A percentile compares a stretch with the other conserved stretches of the same genome.
These are phyloP conservation scores for Dendronephthya gigantea DNA, from an alignment of 64 coral and sea anemone genomes.

Conservation along the genomic window DNA sequence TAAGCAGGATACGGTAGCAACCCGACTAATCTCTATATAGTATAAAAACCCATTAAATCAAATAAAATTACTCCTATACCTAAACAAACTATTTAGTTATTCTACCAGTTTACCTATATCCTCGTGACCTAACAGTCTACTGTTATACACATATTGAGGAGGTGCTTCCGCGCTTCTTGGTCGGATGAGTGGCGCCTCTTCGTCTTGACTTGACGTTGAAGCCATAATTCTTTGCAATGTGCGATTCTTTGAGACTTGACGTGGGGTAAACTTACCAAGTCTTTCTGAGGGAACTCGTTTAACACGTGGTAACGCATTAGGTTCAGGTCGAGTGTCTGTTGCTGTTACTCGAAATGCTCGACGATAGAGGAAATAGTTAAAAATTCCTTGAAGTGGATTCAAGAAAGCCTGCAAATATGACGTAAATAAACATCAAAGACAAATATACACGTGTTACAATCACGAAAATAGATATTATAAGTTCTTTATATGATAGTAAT, in stretches of 20 bases:
- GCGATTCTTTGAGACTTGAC: neutral
- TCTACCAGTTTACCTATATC: too few species aligned
- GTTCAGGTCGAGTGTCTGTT: neutral
- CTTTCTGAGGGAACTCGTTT: neutral
- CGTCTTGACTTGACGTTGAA: neutral
- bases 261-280: neutral
- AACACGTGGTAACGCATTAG: neutral
- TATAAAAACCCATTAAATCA: too few species aligned
- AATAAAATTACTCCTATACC: too few species aligned
- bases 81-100: too few species aligned
- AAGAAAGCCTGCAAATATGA: neutral
- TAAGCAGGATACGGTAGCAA: too few species aligned
- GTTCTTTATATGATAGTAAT: too few species aligned
- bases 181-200: too few species aligned
- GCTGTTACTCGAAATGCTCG: neutral
- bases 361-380: conserved; percentile 4
- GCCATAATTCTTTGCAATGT: neutral
- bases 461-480: too few species aligned
- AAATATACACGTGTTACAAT: too few species aligned
- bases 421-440: neutral
- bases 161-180: neutral
- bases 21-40: too few species aligned
- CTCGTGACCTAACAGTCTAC: neutral
- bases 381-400: conserved; percentile 5
- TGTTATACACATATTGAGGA: neutral